Evolutionary conservation across 2,113 vertebrate species (phyloP).

Genomic region (Xenus cinereus): DNA sequence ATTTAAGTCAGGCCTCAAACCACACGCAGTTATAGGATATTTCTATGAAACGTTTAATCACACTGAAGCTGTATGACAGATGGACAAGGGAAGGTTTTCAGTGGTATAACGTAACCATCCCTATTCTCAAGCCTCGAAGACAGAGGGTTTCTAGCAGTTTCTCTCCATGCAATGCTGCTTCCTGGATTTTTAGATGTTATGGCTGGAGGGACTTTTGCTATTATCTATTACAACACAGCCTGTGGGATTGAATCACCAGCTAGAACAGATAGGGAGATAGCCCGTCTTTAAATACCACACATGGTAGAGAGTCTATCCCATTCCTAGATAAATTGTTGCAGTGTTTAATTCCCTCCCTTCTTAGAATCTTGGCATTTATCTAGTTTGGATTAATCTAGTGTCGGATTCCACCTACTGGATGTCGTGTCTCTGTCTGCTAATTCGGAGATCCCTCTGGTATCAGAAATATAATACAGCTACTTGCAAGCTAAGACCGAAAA

Average conservation of each 20-base stretch:
- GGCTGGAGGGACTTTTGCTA: background rate
- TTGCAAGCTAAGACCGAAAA: conserved; percentile 21
- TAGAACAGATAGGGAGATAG: background rate
- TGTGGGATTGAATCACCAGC: background rate
- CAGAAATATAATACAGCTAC: conserved; percentile 41
- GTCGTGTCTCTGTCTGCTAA: background rate
- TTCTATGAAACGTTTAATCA: background rate
- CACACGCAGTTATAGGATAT: background rate
- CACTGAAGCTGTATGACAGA: background rate
- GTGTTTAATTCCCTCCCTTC: background rate
- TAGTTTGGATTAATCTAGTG: conserved; percentile 38
- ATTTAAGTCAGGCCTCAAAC: background rate
- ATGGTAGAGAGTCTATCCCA: background rate
- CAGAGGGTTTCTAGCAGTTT: background rate
- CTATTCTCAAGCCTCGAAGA: background rate
- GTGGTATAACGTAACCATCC: background rate
- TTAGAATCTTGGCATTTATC: conserved; percentile 41
- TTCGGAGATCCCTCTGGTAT: background rate
- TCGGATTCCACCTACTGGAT: conserved; percentile 47
- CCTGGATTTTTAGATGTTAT: background rate
- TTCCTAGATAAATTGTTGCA: conserved; percentile 2
- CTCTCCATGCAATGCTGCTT: background rate
- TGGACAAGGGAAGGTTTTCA: background rate
- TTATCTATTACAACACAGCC: background rate
- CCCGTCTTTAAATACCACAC: background rate